Percentiles rank a stretch among this genome's conserved stretches.
phyloP scores from a whole-genome alignment of 2,888 invertebrate species.

The Branchipolynoe longqiensis region DNA sequence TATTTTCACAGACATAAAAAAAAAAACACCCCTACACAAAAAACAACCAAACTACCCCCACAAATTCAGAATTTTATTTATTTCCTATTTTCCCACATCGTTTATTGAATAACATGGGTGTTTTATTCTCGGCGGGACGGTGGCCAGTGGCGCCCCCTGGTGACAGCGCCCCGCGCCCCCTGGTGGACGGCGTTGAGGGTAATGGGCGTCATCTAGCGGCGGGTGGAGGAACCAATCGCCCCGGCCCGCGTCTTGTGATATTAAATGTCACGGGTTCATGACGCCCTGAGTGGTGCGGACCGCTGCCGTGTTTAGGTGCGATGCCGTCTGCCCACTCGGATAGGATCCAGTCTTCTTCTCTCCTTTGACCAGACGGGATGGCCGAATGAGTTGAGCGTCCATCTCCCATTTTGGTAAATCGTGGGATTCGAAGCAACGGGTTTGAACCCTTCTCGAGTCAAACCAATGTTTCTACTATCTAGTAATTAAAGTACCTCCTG shows the following conservation, averaged over 20 bases:
- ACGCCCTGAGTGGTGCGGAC: background rate
- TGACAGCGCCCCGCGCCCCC: conserved; percentile 10
- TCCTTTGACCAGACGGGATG: too few species aligned
- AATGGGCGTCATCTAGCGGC: conserved; percentile 20
- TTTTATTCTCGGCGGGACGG: conserved; percentile 2
- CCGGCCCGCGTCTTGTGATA: background rate
- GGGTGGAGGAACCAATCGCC: conserved; percentile 16
- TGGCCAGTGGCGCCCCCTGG: background rate
- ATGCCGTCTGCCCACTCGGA: background rate
- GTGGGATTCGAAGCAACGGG: too few species aligned
- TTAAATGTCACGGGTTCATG: conserved; percentile 45
- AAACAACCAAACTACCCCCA: conserved; percentile 10
- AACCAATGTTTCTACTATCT: too few species aligned
- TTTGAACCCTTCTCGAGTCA: too few species aligned
- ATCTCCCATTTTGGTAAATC: too few species aligned
- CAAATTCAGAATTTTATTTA: conserved; percentile 12
- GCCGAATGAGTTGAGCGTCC: too few species aligned
- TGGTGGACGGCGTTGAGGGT: conserved; percentile 8
- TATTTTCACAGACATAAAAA: too few species aligned
- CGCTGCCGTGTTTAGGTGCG: too few species aligned
- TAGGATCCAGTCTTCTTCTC: too few species aligned
- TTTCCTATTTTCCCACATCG: background rate
- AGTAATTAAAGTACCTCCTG: too few species aligned
- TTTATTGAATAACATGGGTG: background rate
- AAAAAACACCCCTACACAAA: too few species aligned